These are phyloP conservation scores for Argyra leucocephala DNA, from an alignment of 2,888 invertebrate species.

Conservation along the genomic window DNA sequence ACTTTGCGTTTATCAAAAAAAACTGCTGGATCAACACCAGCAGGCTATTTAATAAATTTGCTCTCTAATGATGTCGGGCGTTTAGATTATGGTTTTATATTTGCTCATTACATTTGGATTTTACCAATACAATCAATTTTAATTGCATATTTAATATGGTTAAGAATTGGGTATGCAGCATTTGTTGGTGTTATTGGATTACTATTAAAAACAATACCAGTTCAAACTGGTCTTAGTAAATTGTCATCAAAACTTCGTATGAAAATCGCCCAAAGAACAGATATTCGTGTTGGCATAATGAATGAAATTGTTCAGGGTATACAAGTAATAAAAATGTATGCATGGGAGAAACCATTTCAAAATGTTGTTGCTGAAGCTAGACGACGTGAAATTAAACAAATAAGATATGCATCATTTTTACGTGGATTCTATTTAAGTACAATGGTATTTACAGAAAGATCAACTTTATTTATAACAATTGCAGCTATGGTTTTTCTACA, in stretches of 20 bases:
- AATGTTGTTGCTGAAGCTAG: slow-evolving; percentile 68
- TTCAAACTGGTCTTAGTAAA: slow-evolving; percentile 53
- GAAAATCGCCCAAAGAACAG: slow-evolving; percentile 75
- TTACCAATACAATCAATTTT: slow-evolving; percentile 57
- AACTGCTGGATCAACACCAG: slow-evolving; percentile 61
- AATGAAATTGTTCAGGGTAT: slow-evolving; percentile 90
- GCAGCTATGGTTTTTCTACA: slow-evolving; percentile 65
- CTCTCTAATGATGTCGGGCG: slow-evolving; percentile 90
- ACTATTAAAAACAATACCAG: slow-evolving; percentile 67
- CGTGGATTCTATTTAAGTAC: slow-evolving; percentile 56
- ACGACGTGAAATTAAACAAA: slow-evolving; percentile 55
- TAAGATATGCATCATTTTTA: slow-evolving; percentile 55
- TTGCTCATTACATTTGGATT: slow-evolving; percentile 80
- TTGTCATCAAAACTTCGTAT: slow-evolving; percentile 48
- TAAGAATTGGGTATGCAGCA: slow-evolving; percentile 61
- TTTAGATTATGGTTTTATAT: slow-evolving; percentile 76
- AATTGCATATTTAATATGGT: slow-evolving; percentile 70
- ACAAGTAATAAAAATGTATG: slow-evolving; percentile 94
- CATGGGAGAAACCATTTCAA: slow-evolving; percentile 88
- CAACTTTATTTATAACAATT: slow-evolving; percentile 73
- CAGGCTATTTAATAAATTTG: slow-evolving; percentile 86
- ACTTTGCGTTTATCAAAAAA: slow-evolving; percentile 59
- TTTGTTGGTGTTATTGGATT: slow-evolving; percentile 71
- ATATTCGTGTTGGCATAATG: slow-evolving; percentile 85
- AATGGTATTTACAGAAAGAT: slow-evolving; percentile 76